Conservation (phyloP, 1,140 invertebrate species). For the Saxidomus purpurata region DNA sequence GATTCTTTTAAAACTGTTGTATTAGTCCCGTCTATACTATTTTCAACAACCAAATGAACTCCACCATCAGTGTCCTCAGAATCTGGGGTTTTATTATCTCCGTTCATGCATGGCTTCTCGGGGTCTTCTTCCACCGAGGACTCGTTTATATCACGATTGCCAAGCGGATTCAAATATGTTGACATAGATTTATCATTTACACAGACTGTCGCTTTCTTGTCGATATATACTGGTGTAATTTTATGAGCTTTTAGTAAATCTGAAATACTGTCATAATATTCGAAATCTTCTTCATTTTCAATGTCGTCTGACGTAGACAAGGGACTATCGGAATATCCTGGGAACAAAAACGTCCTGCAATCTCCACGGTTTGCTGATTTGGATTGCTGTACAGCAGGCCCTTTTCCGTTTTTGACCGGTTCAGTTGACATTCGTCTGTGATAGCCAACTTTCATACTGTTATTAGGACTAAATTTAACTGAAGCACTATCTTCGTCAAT, state of each 20-base stretch:
- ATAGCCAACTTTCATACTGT: conserved; percentile 60
- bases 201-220: conserved; percentile 43
- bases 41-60: conserved; percentile 50
- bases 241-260: conserved; percentile 59
- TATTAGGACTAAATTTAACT: conserved; percentile 61
- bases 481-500: conserved; percentile 61
- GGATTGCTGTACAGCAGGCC: neutral
- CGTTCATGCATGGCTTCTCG: neutral
- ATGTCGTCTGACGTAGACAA: conserved; percentile 61
- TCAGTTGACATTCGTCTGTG: conserved; percentile 2
- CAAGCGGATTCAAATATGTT: conserved; percentile 59
- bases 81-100: conserved; percentile 23
- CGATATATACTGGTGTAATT: conserved; percentile 42
- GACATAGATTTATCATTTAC: conserved; percentile 59
- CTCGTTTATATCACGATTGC: conserved; percentile 47
- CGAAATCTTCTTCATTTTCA: conserved; percentile 62
- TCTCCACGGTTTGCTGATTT: conserved; percentile 34
- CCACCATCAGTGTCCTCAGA: conserved; percentile 10
- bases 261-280: conserved; percentile 63
- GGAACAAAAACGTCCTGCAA: conserved; percentile 45
- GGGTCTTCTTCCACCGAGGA: conserved; percentile 30
- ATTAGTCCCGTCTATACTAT: conserved; percentile 36
- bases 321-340: conserved; percentile 59
- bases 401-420: conserved; percentile 3
- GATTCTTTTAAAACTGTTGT: conserved; percentile 44